Percentiles rank a stretch among this genome's conserved stretches.
Evolutionary conservation across 2,113 vertebrate species (phyloP).

Genomic region (Dryoscopus gambensis): DNA sequence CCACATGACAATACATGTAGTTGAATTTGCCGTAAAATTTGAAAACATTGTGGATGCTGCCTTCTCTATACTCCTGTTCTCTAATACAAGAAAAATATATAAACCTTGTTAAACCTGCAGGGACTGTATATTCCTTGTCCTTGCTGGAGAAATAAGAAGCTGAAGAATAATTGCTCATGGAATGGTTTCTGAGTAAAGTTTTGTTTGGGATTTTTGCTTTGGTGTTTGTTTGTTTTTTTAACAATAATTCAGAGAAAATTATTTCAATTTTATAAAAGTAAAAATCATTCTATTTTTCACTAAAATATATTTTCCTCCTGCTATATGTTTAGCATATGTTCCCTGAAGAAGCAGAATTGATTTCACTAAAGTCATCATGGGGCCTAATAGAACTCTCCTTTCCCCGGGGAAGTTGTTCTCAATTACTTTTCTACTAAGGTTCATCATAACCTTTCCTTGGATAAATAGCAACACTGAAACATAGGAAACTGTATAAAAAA

Average conservation of each 20-base stretch:
- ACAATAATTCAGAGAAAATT: not conserved
- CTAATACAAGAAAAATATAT: conserved; percentile 1
- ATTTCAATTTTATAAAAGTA: not conserved
- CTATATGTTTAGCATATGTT: not conserved
- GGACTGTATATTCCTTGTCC: not conserved
- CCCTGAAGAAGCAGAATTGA: not conserved
- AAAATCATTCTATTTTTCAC: not conserved
- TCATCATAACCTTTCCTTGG: not conserved
- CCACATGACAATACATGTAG: not conserved
- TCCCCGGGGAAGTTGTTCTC: not conserved
- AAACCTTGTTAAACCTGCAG: not conserved
- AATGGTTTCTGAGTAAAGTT: not conserved
- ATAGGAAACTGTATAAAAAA: not conserved
- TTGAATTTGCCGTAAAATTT: not conserved
- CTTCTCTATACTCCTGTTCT: not conserved
- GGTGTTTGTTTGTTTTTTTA: not conserved
- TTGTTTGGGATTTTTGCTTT: not conserved
- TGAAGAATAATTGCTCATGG: not conserved
- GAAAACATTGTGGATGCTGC: not conserved
- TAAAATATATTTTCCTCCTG: not conserved
- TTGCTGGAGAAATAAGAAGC: not conserved
- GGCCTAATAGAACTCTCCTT: not conserved
- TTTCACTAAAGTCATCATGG: not conserved
- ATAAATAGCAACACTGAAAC: not conserved
- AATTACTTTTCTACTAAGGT: not conserved